Evolutionary conservation across 2,797 vertebrate species (phyloP).

Genomic region (Malurus splendens): DNA sequence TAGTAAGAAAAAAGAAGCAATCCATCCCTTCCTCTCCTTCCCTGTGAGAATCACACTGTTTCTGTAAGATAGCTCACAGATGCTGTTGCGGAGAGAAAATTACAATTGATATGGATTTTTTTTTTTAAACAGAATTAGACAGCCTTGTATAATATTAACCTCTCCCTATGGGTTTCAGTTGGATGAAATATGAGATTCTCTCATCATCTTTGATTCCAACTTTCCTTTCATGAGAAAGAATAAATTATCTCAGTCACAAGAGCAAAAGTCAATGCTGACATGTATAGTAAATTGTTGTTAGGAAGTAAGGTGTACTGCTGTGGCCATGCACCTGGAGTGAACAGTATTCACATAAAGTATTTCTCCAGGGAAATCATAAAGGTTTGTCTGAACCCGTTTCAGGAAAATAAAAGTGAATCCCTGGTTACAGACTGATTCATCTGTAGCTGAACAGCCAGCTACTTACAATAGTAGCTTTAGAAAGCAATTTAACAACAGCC

Average conservation of each 20-base stretch:
- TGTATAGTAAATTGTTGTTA: constrained; percentile 28
- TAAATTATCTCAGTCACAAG: constrained; percentile 7
- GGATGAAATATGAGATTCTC: constrained; percentile 3
- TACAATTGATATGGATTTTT: background rate
- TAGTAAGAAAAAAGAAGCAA: constrained; percentile 7
- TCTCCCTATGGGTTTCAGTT: constrained; percentile 3
- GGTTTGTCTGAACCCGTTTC: constrained; percentile 22
- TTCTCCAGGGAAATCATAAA: constrained; percentile 54
- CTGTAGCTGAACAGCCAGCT: constrained; percentile 32
- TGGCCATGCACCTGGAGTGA: background rate
- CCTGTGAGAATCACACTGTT: background rate
- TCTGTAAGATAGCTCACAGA: background rate
- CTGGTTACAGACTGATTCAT: constrained; percentile 11
- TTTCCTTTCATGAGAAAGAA: constrained; percentile 12
- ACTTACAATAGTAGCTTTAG: background rate
- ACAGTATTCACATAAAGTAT: constrained; percentile 34
- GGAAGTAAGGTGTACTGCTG: background rate
- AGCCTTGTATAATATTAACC: background rate
- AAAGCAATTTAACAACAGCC: constrained; percentile 22
- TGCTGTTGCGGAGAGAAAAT: background rate
- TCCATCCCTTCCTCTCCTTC: background rate
- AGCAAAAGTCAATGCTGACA: background rate
- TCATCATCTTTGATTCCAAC: background rate
- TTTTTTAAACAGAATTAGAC: background rate
- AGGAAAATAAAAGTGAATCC: constrained; percentile 41